Percentiles rank a stretch among this genome's conserved stretches.
Conservation (phyloP, 2,113 vertebrate genomes). For the Ibidorhyncha struthersii region DNA sequence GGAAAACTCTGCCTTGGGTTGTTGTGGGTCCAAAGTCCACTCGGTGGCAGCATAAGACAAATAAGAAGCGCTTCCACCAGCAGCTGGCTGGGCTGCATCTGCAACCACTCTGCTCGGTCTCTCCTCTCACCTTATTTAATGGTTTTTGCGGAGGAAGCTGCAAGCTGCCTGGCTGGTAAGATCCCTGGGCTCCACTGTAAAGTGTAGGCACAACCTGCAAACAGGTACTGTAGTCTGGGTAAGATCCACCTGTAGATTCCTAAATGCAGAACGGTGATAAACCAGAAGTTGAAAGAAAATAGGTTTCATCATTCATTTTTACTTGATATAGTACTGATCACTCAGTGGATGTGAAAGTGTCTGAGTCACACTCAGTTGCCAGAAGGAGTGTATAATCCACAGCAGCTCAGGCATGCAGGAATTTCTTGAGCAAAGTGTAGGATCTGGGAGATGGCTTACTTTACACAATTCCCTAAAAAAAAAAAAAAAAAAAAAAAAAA, state of each 20-base stretch:
- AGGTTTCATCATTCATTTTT: not conserved
- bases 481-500: too few relatives aligned
- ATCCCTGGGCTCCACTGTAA: constrained; percentile 75
- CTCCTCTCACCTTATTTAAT: constrained; percentile 75
- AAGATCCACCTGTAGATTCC: constrained; percentile 68
- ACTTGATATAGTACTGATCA: not conserved
- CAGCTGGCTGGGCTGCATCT: not conserved
- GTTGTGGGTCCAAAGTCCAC: not conserved
- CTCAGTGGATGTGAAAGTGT: not conserved
- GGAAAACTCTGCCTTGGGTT: not conserved
- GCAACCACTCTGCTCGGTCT: not conserved
- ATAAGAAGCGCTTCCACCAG: not conserved
- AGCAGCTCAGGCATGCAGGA: not conserved
- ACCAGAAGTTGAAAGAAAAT: not conserved
- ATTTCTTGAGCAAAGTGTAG: not conserved
- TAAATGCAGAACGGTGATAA: constrained; percentile 11
- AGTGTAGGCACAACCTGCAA: constrained; percentile 81
- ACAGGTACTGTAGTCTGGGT: constrained; percentile 78
- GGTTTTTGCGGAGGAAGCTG: constrained; percentile 68
- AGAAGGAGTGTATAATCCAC: not conserved
- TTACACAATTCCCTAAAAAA: not conserved
- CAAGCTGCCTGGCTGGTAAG: constrained; percentile 57
- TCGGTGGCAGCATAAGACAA: constrained; percentile 60
- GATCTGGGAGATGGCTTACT: not conserved
- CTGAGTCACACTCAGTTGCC: not conserved